A percentile compares a stretch with the other conserved stretches of the same genome.
Conservation (phyloP, 2,888 invertebrate species). For the Plebejus melissa region DNA sequence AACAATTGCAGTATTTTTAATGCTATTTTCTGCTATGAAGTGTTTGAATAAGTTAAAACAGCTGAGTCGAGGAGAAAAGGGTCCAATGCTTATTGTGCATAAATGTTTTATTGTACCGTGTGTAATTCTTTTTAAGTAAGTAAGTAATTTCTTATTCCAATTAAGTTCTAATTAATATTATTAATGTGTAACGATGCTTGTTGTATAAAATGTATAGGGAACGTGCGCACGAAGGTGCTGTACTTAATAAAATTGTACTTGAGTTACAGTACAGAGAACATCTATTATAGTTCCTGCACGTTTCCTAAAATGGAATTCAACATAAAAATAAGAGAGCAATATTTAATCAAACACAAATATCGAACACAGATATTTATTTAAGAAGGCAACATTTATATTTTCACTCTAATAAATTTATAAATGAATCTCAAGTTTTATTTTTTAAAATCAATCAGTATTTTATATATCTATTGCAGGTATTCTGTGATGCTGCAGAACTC, state of each 20-base stretch:
- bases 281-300: neutral
- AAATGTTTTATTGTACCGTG: neutral
- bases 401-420: constrained; percentile 47
- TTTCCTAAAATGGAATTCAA: neutral
- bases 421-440: constrained; percentile 36
- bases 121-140: neutral
- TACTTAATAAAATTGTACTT: neutral
- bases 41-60: neutral
- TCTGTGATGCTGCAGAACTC: neutral
- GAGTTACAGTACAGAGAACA: no score
- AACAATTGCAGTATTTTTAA: neutral
- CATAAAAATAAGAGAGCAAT: neutral
- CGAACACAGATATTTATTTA: constrained; percentile 64
- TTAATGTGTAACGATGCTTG: neutral
- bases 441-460: neutral
- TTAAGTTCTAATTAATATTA: neutral
- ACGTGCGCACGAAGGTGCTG: neutral
- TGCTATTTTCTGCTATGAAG: neutral
- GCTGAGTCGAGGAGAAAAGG: constrained; percentile 10
- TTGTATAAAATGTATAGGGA: neutral
- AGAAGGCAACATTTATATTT: constrained; percentile 55
- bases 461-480: neutral
- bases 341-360: constrained; percentile 22
- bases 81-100: constrained; percentile 2
- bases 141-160: neutral